Percentiles rank a stretch among this genome's conserved stretches.
phyloP scores from a whole-genome alignment of 2,797 vertebrate genomes.

The Ciconia nigra region DNA sequence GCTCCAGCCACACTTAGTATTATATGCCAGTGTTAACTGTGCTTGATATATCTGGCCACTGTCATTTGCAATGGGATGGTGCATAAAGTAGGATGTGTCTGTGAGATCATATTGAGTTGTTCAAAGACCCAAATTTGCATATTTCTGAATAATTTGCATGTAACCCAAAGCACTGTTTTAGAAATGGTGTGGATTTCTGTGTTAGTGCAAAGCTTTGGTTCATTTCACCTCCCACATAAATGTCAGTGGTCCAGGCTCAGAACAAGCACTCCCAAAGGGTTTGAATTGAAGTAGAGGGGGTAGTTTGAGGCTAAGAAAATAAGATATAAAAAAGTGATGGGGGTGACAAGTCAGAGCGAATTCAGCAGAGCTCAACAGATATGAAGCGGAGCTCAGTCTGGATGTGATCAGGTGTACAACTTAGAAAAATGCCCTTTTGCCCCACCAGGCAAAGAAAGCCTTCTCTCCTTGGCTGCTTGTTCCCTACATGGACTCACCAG shows the following conservation, averaged over 20 bases:
- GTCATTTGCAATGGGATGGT: background rate
- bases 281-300: background rate
- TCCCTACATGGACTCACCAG: background rate
- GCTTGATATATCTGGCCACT: background rate
- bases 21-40: background rate
- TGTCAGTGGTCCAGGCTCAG: background rate
- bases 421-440: background rate
- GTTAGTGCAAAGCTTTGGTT: background rate
- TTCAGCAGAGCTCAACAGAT: background rate
- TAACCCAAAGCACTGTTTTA: background rate
- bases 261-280: background rate
- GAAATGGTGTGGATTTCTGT: background rate
- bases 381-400: background rate
- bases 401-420: background rate
- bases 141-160: conserved; percentile 8
- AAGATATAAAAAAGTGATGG: background rate
- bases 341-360: background rate
- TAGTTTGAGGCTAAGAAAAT: background rate
- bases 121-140: background rate
- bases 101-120: background rate
- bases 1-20: background rate
- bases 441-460: background rate
- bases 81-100: background rate
- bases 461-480: background rate
- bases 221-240: conserved; percentile 11